phyloP scores from a whole-genome alignment of 1,140 invertebrate genomes.

The Dryas iulia region DNA sequence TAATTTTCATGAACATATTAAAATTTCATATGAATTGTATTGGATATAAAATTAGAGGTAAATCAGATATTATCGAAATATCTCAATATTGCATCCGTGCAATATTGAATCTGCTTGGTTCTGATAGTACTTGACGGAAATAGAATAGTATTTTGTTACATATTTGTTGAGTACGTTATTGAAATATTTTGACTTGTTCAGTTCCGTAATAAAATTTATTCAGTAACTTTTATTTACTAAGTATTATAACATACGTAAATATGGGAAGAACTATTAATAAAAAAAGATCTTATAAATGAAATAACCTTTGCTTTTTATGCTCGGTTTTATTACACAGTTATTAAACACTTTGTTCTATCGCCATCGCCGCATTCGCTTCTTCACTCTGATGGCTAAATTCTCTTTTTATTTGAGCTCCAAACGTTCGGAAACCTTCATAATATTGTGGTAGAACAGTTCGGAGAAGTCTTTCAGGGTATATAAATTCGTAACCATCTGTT shows the following conservation, averaged over 20 bases:
- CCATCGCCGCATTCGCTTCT: neutral
- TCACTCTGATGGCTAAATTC: constrained; percentile 40
- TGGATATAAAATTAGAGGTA: constrained; percentile 28
- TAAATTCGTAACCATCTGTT: constrained; percentile 68
- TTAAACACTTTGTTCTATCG: neutral
- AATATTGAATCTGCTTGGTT: constrained; percentile 16
- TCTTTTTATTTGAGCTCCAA: constrained; percentile 53
- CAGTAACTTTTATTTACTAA: neutral
- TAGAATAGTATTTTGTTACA: constrained; percentile 12
- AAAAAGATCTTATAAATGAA: neutral
- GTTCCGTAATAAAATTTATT: neutral
- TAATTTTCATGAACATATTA: constrained; percentile 9
- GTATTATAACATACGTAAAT: too few species aligned
- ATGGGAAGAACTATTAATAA: too few species aligned
- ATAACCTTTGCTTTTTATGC: neutral
- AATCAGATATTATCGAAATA: constrained; percentile 22
- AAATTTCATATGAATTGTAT: constrained; percentile 8
- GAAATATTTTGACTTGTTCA: neutral
- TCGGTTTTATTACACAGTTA: neutral
- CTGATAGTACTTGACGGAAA: constrained; percentile 10
- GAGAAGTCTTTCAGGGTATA: constrained; percentile 58
- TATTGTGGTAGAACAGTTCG: constrained; percentile 51
- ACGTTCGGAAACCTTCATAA: constrained; percentile 64
- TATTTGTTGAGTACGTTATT: constrained; percentile 4
- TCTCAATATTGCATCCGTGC: constrained; percentile 25